Evolutionary conservation across 2,113 vertebrate genomes (phyloP).

Genomic region (Leptosomus discolor): DNA sequence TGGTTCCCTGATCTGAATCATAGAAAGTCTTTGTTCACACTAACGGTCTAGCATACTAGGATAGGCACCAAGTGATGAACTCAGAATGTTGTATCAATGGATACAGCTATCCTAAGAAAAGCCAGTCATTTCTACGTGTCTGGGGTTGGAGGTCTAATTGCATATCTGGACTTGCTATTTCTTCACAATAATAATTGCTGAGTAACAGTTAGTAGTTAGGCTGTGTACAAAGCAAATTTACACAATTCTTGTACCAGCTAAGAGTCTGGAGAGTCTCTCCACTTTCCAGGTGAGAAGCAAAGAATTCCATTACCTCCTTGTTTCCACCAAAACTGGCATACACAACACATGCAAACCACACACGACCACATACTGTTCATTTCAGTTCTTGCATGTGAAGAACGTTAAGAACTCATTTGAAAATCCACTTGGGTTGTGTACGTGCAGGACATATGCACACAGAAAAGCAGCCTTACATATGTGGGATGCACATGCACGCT

Average conservation of each 20-base stretch:
- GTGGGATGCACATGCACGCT: neutral
- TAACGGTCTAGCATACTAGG: neutral
- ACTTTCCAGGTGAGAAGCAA: neutral
- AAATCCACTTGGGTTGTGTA: neutral
- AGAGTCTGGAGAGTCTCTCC: neutral
- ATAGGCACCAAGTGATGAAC: neutral
- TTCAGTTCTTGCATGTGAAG: neutral
- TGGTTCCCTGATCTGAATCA: neutral
- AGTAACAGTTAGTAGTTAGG: neutral
- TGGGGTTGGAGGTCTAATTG: neutral
- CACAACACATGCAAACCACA: neutral
- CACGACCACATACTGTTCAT: rapidly evolving
- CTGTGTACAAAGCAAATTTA: neutral
- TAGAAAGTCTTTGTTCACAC: neutral
- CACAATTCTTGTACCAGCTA: neutral
- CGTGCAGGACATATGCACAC: too few relatives aligned
- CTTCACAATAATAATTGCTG: neutral
- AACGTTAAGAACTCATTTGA: neutral
- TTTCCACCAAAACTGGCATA: neutral
- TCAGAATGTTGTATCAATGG: neutral
- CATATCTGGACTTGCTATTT: neutral
- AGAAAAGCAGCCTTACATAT: rapidly evolving
- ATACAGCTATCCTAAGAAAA: neutral
- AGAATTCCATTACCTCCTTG: neutral
- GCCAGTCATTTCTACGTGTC: neutral